Base-by-base conservation (phyloP, 2,113 vertebrate genomes). In the Vombatus ursinus region DNA sequence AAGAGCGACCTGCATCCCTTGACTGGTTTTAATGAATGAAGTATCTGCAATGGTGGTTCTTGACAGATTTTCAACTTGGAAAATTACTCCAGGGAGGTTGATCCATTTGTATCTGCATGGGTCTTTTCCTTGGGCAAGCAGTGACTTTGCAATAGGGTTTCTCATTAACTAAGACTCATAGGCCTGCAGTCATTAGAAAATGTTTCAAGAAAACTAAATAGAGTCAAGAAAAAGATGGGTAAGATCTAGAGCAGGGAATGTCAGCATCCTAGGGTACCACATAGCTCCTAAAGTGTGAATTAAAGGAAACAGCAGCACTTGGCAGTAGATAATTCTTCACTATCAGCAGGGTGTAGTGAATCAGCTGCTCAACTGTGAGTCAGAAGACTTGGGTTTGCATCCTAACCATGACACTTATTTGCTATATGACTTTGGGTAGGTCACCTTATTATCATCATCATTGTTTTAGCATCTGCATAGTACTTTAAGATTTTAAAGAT, bases 11-110 rank as follows among this genome's bases (percentile, higher is more conserved):
- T 28, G 47, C 47, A 0, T 31, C 22, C 89, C 37, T 47, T 50
- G 93, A 48, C 92, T 61, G 22, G 16, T 57, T 94, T 94, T 57
- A 28, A 54, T 96, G 94, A 97, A 96, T 91, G 96, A 96, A 95
- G 25, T 19, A 14, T 50, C 61, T 37, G 3, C 12, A 0, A 0
- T 51, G 91, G 14, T 51, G 84, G 48, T 26, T 68, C 25, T 89
- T 22, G 28, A 28, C 51, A 49, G 22, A 1, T 51, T 91, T 44
- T n/a, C 16, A n/a, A 84, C 68, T 44, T 44, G n/a, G 68, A n/a
- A 84, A 84, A 90, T 90, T 50, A 49, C 26, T 90, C 10, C 28
- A 31, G 25, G 90, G 48, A 90, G 90, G 24, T 50, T 14, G 25
- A 90, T 50, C 6, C 10, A 50, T 90, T 50, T 90, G 48, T 90